phyloP scores from a whole-genome alignment of 2,888 invertebrate genomes.

The Charanyca ferruginea region DNA sequence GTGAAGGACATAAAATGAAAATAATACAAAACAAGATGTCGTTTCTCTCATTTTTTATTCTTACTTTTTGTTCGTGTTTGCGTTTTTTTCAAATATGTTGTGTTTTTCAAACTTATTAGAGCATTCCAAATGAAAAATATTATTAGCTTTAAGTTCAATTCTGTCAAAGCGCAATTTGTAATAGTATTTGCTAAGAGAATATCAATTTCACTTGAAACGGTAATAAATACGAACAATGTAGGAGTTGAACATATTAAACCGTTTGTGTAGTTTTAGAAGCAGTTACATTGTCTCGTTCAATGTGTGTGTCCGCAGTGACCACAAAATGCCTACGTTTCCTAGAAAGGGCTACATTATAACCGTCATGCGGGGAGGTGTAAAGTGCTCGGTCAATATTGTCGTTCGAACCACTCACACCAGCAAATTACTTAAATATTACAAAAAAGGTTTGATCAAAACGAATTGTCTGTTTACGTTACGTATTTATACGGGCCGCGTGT shows the following conservation, averaged over 20 bases:
- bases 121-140: not conserved
- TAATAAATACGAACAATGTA: constrained; percentile 39
- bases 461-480: constrained; percentile 72
- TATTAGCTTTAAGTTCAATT: not conserved
- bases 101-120: not conserved
- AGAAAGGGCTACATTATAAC: constrained; percentile 82
- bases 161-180: not conserved
- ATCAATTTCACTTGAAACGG: constrained; percentile 40
- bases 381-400: constrained; percentile 85
- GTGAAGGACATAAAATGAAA: not conserved
- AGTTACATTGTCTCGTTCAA: constrained; percentile 65
- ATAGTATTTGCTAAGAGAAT: constrained; percentile 14
- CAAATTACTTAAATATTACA: constrained; percentile 78
- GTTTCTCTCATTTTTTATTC: constrained; percentile 46
- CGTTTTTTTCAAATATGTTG: not conserved
- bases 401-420: constrained; percentile 76
- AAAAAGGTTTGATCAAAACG: constrained; percentile 79
- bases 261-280: constrained; percentile 55
- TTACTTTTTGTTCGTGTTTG: not conserved
- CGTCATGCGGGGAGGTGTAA: constrained; percentile 82
- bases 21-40: constrained; percentile 3
- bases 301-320: constrained; percentile 73
- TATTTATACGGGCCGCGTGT: constrained; percentile 68
- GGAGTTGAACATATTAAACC: constrained; percentile 22
- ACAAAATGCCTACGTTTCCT: constrained; percentile 77